Conservation (phyloP, 2,888 invertebrate genomes). For the Cenopis cana region DNA sequence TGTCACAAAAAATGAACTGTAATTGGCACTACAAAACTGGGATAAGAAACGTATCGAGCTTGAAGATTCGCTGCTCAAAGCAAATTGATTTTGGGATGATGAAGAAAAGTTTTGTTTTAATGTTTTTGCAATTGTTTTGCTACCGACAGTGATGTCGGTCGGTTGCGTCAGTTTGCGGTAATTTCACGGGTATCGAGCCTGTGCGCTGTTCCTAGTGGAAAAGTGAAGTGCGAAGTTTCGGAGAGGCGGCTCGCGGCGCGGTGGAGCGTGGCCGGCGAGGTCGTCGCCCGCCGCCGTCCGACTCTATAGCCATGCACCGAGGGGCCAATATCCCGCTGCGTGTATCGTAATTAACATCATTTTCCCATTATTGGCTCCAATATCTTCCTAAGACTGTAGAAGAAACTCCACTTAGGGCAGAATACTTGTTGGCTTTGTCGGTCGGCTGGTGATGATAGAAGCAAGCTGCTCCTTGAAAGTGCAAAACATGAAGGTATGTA, state of each 20-base stretch:
- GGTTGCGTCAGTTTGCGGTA: constrained; percentile 77
- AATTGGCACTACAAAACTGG: constrained; percentile 11
- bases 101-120: constrained; percentile 23
- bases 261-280: constrained; percentile 66
- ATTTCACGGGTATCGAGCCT: constrained; percentile 79
- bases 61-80: constrained; percentile 7
- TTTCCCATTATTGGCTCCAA: constrained; percentile 3
- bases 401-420: not conserved
- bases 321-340: constrained; percentile 41
- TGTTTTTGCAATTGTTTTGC: constrained; percentile 43
- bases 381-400: constrained; percentile 12
- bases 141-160: constrained; percentile 25
- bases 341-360: constrained; percentile 17
- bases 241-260: constrained; percentile 70
- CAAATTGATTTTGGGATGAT: constrained; percentile 14
- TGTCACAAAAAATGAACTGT: constrained; percentile 14
- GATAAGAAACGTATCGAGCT: constrained; percentile 1
- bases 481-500: not conserved
- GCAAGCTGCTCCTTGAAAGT: not conserved
- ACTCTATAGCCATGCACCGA: constrained; percentile 36
- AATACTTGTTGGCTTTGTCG: not conserved
- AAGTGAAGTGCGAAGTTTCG: constrained; percentile 84
- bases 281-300: constrained; percentile 50
- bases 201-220: constrained; percentile 77
- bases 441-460: not conserved